These are phyloP conservation scores for Antedon mediterranea DNA, from an alignment of 53 echinoderm and acorn worm genomes.

Conservation along the genomic window DNA sequence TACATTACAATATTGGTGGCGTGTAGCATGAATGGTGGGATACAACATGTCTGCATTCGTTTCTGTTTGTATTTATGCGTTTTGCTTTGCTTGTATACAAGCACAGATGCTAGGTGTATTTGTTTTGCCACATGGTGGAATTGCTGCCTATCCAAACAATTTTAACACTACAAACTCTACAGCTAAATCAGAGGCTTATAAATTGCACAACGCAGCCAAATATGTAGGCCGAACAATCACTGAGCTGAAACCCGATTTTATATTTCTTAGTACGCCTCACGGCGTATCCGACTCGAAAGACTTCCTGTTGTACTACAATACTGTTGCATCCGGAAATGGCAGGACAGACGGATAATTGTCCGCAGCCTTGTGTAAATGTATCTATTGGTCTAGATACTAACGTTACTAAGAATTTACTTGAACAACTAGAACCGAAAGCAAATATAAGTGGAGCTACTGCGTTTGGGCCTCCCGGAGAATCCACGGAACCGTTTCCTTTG, in stretches of 20 bases:
- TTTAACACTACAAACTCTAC: conserved; percentile 44
- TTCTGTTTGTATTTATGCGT: not conserved
- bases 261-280: conserved; percentile 44
- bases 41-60: not conserved
- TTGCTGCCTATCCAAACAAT: conserved; percentile 25
- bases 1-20: not conserved
- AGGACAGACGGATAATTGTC: conserved; percentile 44
- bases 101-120: conserved; percentile 16
- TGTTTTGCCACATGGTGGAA: conserved; percentile 42
- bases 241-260: conserved; percentile 20
- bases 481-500: conserved; percentile 22
- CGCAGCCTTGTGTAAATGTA: conserved; percentile 12
- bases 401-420: conserved; percentile 1
- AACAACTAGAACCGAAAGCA: conserved; percentile 1
- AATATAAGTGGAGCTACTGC: conserved; percentile 24
- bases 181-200: conserved; percentile 14
- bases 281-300: conserved; percentile 25
- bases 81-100: not conserved
- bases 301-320: conserved; percentile 26
- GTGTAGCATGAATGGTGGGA: not conserved
- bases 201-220: conserved; percentile 21
- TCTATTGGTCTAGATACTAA: conserved; percentile 15
- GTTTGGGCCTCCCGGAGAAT: conserved; percentile 33
- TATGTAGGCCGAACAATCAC: conserved; percentile 10
- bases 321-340: conserved; percentile 16